Evolutionary conservation across 1,140 invertebrate species (phyloP), one percentile per base, ranked within the genome.

Genomic region (Maniola jurtina): DNA sequence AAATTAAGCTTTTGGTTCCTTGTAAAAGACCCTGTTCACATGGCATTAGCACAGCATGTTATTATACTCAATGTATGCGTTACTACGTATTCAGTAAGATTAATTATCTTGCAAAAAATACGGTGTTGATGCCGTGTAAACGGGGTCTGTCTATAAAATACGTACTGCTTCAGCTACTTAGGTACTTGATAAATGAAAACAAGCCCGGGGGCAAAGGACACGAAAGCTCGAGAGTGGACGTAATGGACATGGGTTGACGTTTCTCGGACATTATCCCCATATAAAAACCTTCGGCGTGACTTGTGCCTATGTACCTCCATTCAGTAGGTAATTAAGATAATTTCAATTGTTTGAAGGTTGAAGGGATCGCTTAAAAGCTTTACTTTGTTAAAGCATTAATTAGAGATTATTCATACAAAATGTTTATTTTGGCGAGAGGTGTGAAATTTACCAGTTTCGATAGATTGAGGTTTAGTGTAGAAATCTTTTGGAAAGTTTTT

Each of bases 141-240:
- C 4, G n/a, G n/a, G n/a, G n/a, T 4, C 25, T 40, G 38, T 40
- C 38, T 40, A 40, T 40, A 40, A 25, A 25, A 25, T 25, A 25
- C 1, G 25, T 25, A 25, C 1, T 25, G 25, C 25, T 25, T 2
- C 25, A 25, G 25, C 25, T 25, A 25, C 48, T 52, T 52, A 7
- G 48, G 0, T 16, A 52, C 48, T 52, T 52, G 48, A 52, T 52
- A 52, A 52, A 52, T 52, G 48, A 52, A 52, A 52, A 52, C 48
- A 52, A 15, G 48, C 48, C 48, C 48, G 14, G 48, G 48, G 48
- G 0, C 13, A 16, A 52, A 52, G 48, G 48, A 52, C 15, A 9
- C 48, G 48, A 7, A 52, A 16, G 15, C 48, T 52, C 48, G 7
- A 52, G 14, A 52, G 48, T 11, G 48, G 48, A 9, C 48, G 7